Evolutionary conservation across 2,113 vertebrate species (phyloP).

Genomic region (Odocoileus virginianus): DNA sequence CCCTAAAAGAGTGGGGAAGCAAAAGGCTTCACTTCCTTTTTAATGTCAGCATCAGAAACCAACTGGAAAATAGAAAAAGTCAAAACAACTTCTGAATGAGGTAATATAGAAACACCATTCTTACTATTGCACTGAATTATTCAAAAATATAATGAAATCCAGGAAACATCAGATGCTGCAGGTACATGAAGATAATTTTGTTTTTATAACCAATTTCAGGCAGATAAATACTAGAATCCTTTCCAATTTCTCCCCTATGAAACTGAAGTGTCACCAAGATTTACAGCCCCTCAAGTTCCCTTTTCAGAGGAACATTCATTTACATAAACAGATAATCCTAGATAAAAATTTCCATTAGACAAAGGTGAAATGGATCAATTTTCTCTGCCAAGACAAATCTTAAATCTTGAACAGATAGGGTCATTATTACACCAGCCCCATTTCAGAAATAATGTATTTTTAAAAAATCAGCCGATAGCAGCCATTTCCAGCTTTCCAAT

Average conservation of each 20-base stretch:
- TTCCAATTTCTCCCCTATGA: slow-evolving; percentile 84
- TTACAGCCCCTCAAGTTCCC: slow-evolving; percentile 91
- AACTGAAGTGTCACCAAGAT: slow-evolving; percentile 93
- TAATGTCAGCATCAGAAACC: slow-evolving; percentile 41
- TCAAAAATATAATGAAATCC: slow-evolving; percentile 84
- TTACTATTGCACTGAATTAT: slow-evolving; percentile 70
- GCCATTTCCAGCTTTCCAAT: slow-evolving; percentile 99
- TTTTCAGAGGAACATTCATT: slow-evolving; percentile 95
- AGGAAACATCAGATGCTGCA: slow-evolving; percentile 83
- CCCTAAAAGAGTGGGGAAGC: background rate
- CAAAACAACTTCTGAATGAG: slow-evolving; percentile 67
- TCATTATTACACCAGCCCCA: slow-evolving; percentile 98
- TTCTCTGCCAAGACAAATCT: slow-evolving; percentile 99
- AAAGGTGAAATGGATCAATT: slow-evolving; percentile 99
- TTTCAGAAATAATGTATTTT: slow-evolving; percentile 99
- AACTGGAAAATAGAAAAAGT: slow-evolving; percentile 48
- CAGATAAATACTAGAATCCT: slow-evolving; percentile 86
- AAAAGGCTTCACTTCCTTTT: background rate
- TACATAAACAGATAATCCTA: slow-evolving; percentile 99
- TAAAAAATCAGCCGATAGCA: slow-evolving; percentile 94
- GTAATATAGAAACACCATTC: slow-evolving; percentile 61
- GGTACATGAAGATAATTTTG: slow-evolving; percentile 86
- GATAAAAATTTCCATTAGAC: slow-evolving; percentile 99
- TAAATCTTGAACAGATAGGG: slow-evolving; percentile 98
- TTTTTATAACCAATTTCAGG: slow-evolving; percentile 88